Conservation (phyloP, 2,113 vertebrate genomes). For the Cyanocitta stelleri region DNA sequence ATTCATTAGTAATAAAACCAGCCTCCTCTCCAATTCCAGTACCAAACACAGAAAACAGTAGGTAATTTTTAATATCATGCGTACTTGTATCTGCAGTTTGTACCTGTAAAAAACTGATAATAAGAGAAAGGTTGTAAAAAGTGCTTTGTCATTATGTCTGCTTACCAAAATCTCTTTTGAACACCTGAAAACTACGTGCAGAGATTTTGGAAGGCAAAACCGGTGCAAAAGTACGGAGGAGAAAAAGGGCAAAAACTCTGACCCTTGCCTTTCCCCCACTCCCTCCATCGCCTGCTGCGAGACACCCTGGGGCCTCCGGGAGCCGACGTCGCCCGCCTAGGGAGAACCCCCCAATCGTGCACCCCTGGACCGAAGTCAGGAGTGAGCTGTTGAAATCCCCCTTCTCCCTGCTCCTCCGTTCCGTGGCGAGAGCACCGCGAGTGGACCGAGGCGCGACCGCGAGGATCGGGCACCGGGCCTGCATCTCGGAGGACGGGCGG, state of each 20-base stretch:
- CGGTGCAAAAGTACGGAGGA: not conserved
- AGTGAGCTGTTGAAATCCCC: not conserved
- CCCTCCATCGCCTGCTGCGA: rapidly evolving
- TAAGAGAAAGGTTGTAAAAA: not conserved
- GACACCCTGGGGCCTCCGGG: not conserved
- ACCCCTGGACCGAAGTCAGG: not conserved
- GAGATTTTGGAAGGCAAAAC: not conserved
- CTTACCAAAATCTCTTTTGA: not conserved
- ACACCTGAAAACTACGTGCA: not conserved
- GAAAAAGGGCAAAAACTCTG: not conserved
- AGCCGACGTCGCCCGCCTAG: rapidly evolving
- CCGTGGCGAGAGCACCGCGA: not conserved
- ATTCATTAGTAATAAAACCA: not conserved
- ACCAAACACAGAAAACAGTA: not conserved
- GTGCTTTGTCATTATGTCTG: not conserved
- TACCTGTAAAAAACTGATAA: not conserved
- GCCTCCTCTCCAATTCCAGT: not conserved
- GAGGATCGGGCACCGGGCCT: rapidly evolving
- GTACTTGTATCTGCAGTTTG: not conserved
- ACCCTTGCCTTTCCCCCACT: not conserved
- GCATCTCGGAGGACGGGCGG: rapidly evolving
- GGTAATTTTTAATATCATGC: not conserved
- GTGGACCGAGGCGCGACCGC: rapidly evolving
- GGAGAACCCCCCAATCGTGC: not conserved
- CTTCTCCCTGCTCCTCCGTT: not conserved